These are phyloP conservation scores for Numenius phaeopus DNA, from an alignment of 2,797 vertebrate species.

Conservation along the genomic window DNA sequence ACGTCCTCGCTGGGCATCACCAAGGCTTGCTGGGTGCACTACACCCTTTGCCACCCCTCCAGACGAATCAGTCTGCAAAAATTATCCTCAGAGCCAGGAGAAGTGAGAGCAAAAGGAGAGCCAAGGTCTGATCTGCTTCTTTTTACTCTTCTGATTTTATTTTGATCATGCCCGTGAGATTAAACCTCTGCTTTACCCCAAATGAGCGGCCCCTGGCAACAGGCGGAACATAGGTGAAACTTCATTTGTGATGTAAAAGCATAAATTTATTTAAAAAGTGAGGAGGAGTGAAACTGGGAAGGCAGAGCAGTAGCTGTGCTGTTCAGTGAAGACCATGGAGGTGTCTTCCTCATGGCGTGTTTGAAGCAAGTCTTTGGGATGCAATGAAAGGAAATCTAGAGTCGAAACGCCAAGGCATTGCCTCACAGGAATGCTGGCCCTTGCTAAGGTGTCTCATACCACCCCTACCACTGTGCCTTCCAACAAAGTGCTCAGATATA, in stretches of 20 bases:
- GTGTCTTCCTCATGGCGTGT: fast-evolving
- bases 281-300: not conserved
- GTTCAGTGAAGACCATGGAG: not conserved
- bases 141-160: not conserved
- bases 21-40: not conserved
- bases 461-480: not conserved
- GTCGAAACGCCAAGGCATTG: not conserved
- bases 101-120: not conserved
- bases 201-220: not conserved
- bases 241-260: not conserved
- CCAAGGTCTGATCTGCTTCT: not conserved
- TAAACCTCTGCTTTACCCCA: not conserved
- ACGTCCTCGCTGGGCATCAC: not conserved
- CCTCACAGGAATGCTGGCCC: not conserved
- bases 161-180: not conserved
- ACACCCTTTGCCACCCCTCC: not conserved
- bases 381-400: not conserved
- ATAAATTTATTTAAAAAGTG: not conserved
- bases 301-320: not conserved
- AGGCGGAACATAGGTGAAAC: not conserved
- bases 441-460: not conserved
- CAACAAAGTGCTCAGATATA: fast-evolving
- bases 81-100: not conserved
- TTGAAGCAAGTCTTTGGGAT: not conserved
- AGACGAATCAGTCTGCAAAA: not conserved